phyloP scores from a whole-genome alignment of 2,113 vertebrate genomes.

The Capreolus pygargus region DNA sequence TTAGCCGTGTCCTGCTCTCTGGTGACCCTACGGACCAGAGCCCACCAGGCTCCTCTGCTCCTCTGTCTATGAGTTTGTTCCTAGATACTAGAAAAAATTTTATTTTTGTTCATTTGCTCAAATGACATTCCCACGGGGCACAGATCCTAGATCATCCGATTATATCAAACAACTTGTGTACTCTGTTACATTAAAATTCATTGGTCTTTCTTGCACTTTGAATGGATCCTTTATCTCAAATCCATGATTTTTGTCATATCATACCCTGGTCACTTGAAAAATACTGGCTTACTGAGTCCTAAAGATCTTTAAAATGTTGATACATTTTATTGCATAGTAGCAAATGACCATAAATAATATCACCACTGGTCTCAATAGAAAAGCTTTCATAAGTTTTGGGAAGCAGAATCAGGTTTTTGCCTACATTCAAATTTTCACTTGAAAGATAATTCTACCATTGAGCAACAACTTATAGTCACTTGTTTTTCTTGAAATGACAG shows the following conservation, averaged over 20 bases:
- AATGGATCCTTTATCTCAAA: not conserved
- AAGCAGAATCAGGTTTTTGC: not conserved
- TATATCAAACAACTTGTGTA: not conserved
- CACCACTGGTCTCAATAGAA: not conserved
- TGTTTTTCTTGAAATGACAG: slow-evolving; percentile 7
- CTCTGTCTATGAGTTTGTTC: not conserved
- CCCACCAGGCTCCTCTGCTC: not conserved
- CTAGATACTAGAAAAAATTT: not conserved
- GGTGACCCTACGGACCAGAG: not conserved
- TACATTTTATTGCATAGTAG: not conserved
- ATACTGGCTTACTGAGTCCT: not conserved
- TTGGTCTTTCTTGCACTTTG: not conserved
- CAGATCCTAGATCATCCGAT: not conserved
- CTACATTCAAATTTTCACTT: not conserved
- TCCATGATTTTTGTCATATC: not conserved
- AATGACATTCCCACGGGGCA: not conserved
- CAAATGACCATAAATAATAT: not conserved
- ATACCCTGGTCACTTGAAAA: not conserved
- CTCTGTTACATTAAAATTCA: not conserved
- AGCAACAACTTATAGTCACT: not conserved
- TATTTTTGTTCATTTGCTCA: not conserved
- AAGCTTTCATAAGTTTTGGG: not conserved
- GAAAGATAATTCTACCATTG: not conserved
- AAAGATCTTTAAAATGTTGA: not conserved
- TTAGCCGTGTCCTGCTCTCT: not conserved